Conservation (phyloP, 2,797 vertebrate genomes). For the Premnoplex brunnescens region DNA sequence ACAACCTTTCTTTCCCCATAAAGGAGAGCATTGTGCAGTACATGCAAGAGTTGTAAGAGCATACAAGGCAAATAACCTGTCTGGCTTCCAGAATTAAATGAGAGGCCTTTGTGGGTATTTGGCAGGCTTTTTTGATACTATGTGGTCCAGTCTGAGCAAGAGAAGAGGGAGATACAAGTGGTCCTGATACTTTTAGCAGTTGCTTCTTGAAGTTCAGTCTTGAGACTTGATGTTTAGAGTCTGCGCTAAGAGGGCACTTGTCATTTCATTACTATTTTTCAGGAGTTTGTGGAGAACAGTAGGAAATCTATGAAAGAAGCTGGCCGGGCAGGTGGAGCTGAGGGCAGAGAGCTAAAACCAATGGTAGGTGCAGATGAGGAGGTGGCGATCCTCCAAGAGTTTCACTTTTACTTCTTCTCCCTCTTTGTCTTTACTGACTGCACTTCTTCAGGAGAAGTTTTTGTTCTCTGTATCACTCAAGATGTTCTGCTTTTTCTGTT, state of each 20-base stretch:
- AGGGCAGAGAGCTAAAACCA: conserved; percentile 91
- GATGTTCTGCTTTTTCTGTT: conserved; percentile 93
- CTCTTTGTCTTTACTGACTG: conserved; percentile 92
- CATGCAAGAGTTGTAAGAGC: not conserved
- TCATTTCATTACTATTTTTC: conserved; percentile 45
- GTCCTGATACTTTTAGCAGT: not conserved
- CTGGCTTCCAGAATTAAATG: not conserved
- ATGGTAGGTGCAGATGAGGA: conserved; percentile 96
- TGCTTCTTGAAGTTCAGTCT: not conserved
- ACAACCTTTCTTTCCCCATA: not conserved
- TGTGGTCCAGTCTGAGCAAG: not conserved
- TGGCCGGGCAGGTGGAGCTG: conserved; percentile 81
- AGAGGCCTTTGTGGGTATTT: not conserved
- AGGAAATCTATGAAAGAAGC: conserved; percentile 88
- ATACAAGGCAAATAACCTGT: not conserved
- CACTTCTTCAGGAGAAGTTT: conserved; percentile 85
- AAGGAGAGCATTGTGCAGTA: not conserved
- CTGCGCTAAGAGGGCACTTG: not conserved
- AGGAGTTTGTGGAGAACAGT: conserved; percentile 98
- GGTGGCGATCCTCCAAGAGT: conserved; percentile 87
- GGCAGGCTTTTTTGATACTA: not conserved
- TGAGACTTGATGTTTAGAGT: not conserved
- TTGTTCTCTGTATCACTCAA: conserved; percentile 89
- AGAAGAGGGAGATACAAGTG: not conserved
- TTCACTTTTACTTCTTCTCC: conserved; percentile 93